Evolutionary conservation across 2,113 vertebrate species (phyloP).

Genomic region (Thymallus thymallus): DNA sequence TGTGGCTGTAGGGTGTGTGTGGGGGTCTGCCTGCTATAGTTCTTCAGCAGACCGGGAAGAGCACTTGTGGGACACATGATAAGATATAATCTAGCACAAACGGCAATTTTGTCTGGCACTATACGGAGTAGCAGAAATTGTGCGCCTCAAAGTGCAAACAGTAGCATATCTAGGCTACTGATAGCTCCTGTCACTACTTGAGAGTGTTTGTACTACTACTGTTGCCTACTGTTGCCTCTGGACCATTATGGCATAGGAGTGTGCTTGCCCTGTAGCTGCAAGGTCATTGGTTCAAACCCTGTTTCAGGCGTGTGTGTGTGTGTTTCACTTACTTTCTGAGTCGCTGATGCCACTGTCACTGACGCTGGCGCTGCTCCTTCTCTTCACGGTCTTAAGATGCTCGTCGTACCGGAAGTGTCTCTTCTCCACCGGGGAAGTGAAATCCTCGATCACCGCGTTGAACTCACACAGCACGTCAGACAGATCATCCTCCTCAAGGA

Average conservation of each 20-base stretch:
- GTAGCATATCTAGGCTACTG: too few relatives aligned
- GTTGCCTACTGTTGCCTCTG: too few relatives aligned
- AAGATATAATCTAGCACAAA: background rate
- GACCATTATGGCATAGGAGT: too few relatives aligned
- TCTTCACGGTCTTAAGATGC: constrained; percentile 88
- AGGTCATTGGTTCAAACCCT: background rate
- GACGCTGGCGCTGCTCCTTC: constrained; percentile 87
- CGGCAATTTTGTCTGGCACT: background rate
- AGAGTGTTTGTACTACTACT: too few relatives aligned
- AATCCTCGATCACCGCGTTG: constrained; percentile 90
- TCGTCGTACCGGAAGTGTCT: constrained; percentile 89
- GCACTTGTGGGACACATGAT: constrained; percentile 3
- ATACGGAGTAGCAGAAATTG: too few relatives aligned
- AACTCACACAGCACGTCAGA: constrained; percentile 88
- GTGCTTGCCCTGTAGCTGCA: too few relatives aligned
- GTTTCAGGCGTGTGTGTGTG: too few relatives aligned
- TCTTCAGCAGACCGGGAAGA: background rate
- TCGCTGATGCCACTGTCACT: constrained; percentile 94
- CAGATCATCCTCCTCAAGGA: constrained; percentile 68
- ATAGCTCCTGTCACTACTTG: too few relatives aligned
- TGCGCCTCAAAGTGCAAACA: too few relatives aligned
- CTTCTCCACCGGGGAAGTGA: constrained; percentile 85
- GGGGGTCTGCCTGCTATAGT: constrained; percentile 11
- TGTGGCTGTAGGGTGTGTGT: background rate
- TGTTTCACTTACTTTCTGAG: constrained; percentile 82